Base-by-base conservation (phyloP, 1,140 invertebrate species). In the Heliconius nattereri region DNA sequence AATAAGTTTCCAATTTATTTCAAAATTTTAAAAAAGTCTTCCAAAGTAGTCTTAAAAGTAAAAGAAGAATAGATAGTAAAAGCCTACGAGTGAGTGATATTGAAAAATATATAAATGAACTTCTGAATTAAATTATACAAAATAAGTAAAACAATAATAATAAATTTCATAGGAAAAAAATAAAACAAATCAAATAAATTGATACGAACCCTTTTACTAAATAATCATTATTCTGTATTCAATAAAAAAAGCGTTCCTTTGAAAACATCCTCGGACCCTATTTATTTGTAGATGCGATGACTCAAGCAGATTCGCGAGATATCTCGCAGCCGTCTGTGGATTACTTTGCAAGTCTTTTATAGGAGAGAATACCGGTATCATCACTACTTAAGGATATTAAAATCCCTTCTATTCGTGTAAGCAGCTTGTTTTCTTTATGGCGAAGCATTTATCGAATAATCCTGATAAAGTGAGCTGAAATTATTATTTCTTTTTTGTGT, bases 311-410 rank as follows among this genome's bases (percentile, higher is more conserved):
- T 93, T 91, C 87, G 88, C 86, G 85, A 88, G 91, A 92, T 92
- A 91, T 90, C 92, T 89, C 85, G 85, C 75, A 89, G 89, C 88
- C 87, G 88, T 91, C 90, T 88, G 87, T 88, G 91, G 91, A 94
- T 94, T 93, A 94, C 92, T 93, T 93, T 91, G 91, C 92, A 93
- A 92, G 90, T 92, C 92, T 89, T 93, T 92, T 94, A 91, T 92
- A 92, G 87, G 85, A 88, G 81, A 86, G 89, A 85, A 90, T 88
- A 89, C 86, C 89, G 87, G 91, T 94, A 94, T 93, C 91, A 94
- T 93, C 92, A 93, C 92, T 94, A 93, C 92, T 94, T 94, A 94
- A 91, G 91, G 91, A 93, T 94, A 94, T 94, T 94, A 94, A 93
- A 94, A 92, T 92, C 92, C 91, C 89, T 92, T 89, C 87, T 92